Evolutionary conservation across 1,140 invertebrate species (phyloP).

Genomic region (Drosophila kurseongensis): DNA sequence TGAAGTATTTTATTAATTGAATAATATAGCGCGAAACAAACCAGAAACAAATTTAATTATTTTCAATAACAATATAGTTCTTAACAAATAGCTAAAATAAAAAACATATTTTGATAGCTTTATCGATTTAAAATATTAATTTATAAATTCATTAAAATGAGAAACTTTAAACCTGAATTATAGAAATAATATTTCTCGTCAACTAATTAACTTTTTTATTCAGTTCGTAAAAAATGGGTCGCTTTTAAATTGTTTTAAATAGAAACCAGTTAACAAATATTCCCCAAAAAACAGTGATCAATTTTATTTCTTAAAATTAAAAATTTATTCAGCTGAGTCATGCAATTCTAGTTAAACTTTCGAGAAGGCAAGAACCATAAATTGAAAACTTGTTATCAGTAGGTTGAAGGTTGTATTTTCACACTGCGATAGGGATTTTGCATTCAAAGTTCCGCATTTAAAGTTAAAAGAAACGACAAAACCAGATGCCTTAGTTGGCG

Average conservation of each 20-base stretch:
- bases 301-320: neutral
- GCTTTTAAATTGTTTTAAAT: neutral
- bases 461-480: conserved; percentile 9
- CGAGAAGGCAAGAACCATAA: neutral
- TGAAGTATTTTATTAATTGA: too few species aligned
- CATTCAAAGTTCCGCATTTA: conserved; percentile 28
- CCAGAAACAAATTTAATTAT: too few species aligned
- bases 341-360: conserved; percentile 15
- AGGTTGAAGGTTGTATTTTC: conserved; percentile 17
- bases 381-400: conserved; percentile 8
- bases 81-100: too few species aligned
- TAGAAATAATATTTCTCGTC: neutral
- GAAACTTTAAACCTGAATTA: neutral
- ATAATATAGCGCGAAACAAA: too few species aligned
- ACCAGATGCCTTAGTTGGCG: conserved; percentile 5
- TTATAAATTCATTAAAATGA: too few species aligned
- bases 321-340: conserved; percentile 7
- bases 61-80: too few species aligned
- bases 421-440: conserved; percentile 24
- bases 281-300: neutral
- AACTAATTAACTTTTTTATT: neutral
- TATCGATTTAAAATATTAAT: too few species aligned
- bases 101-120: too few species aligned
- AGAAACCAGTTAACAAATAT: neutral
- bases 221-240: neutral